phyloP scores from a whole-genome alignment of 2,888 invertebrate species.

The Creontiades dilutus region DNA sequence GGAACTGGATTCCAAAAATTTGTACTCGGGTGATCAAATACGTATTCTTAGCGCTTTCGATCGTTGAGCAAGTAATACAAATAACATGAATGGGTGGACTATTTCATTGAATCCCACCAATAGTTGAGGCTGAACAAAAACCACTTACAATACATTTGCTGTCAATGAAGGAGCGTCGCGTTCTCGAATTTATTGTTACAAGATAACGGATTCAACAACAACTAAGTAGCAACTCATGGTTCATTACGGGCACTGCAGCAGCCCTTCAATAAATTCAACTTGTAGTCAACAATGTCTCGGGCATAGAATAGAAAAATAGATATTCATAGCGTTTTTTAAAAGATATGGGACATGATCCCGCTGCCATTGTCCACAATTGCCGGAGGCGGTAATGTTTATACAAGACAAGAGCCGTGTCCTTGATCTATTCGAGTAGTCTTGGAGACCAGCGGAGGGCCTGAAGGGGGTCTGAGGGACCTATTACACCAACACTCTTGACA shows the following conservation, averaged over 20 bases:
- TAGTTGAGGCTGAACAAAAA: no score
- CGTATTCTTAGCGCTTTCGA: no score
- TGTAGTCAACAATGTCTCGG: background rate
- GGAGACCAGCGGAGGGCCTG: background rate
- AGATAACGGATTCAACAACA: background rate
- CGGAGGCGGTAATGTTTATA: constrained; percentile 38
- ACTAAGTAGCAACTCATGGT: constrained; percentile 36
- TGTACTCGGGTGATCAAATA: no score
- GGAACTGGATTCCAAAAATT: no score
- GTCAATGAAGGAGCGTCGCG: background rate
- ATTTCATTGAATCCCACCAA: no score
- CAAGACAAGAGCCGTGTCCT: constrained; percentile 53
- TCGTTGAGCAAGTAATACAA: no score
- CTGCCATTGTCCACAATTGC: constrained; percentile 43
- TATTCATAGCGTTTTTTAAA: constrained; percentile 29
- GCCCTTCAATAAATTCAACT: background rate
- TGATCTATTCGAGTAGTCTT: constrained; percentile 52
- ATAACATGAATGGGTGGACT: no score
- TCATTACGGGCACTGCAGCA: background rate
- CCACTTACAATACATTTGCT: background rate
- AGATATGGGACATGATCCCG: constrained; percentile 42
- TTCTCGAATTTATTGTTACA: background rate
- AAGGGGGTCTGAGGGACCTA: constrained; percentile 44
- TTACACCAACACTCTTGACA: constrained; percentile 48
- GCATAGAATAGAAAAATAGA: background rate